These are phyloP conservation scores for Botia almorhae DNA, from an alignment of 2,797 vertebrate species.

Conservation along the genomic window DNA sequence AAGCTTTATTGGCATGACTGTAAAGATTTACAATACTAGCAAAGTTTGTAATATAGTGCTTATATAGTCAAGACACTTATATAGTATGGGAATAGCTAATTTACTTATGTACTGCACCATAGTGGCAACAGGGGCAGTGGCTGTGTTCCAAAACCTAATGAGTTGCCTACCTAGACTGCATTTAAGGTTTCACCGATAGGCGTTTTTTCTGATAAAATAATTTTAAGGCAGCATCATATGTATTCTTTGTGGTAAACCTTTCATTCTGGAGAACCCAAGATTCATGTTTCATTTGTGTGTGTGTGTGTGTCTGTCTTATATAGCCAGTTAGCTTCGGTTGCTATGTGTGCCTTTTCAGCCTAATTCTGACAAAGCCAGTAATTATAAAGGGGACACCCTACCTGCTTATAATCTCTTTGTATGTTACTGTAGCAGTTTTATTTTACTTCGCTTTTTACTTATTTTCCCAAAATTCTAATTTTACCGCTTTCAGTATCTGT, in stretches of 20 bases:
- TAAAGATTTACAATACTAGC: constrained; percentile 41
- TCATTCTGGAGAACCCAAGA: neutral
- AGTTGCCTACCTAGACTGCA: neutral
- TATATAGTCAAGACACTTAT: constrained; percentile 5
- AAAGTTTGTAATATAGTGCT: constrained; percentile 22
- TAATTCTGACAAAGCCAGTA: neutral
- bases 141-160: constrained; percentile 6
- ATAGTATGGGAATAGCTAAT: constrained; percentile 3
- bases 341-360: neutral
- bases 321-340: neutral
- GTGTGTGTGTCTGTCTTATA: neutral
- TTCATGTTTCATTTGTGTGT: neutral
- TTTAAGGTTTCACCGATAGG: neutral
- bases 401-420: neutral
- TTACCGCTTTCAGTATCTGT: neutral
- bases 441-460: neutral
- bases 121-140: neutral
- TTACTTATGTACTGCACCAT: neutral
- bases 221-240: neutral
- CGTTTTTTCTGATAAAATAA: no score
- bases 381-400: neutral
- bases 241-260: neutral
- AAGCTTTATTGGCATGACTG: constrained; percentile 36
- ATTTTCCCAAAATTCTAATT: neutral
- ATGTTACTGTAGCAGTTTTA: neutral